Conservation (phyloP, 35 echinoderm and acorn worm species). For the Heliocidaris tuberculata region DNA sequence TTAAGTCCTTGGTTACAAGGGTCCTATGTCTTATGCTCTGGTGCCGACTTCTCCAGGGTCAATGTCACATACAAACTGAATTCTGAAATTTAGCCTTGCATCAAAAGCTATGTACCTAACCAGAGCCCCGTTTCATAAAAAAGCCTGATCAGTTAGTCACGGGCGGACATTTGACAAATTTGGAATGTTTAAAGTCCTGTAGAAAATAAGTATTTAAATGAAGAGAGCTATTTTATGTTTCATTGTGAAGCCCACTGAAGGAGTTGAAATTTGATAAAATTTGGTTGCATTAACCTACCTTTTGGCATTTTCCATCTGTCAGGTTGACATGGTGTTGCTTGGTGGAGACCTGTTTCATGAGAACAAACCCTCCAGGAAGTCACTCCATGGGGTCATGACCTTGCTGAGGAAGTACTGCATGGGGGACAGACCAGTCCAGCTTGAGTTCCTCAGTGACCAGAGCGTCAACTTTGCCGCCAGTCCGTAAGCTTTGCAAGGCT, state of each 20-base stretch:
- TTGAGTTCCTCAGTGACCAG: slow-evolving; percentile 95
- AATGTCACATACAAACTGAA: background rate
- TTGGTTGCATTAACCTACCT: too few species aligned
- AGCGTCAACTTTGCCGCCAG: slow-evolving; percentile 85
- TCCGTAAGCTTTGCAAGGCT: slow-evolving; percentile 62
- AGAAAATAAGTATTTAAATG: too few species aligned
- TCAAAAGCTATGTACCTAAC: too few species aligned
- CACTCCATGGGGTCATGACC: slow-evolving; percentile 84
- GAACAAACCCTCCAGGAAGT: slow-evolving; percentile 91
- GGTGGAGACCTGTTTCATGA: slow-evolving; percentile 96
- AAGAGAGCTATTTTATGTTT: too few species aligned
- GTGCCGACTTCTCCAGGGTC: background rate
- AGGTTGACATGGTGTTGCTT: slow-evolving; percentile 93
- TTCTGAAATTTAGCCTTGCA: background rate
- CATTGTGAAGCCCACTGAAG: too few species aligned
- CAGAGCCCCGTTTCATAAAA: too few species aligned
- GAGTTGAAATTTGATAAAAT: too few species aligned
- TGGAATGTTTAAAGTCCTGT: too few species aligned
- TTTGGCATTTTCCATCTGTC: background rate
- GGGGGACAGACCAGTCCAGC: slow-evolving; percentile 87
- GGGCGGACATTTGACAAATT: too few species aligned
- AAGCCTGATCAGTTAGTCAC: too few species aligned
- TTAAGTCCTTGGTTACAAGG: background rate
- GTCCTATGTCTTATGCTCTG: background rate
- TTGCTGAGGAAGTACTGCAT: slow-evolving; percentile 92